Conservation (phyloP, 2,888 invertebrate genomes). For the Tetranychus truncatus region DNA sequence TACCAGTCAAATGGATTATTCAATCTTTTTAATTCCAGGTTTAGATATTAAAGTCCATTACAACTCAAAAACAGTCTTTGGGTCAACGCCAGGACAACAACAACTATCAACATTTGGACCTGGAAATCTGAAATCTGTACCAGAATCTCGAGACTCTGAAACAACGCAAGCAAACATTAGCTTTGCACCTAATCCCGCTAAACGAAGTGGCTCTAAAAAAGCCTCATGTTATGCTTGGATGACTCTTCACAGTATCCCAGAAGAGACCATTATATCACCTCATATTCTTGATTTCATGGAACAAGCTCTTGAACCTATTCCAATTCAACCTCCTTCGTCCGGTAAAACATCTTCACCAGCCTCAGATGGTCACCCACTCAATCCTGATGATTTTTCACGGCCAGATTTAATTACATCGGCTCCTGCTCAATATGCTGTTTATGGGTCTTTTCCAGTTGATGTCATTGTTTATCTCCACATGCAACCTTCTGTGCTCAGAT, state of each 20-base stretch:
- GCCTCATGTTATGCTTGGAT: slow-evolving; percentile 84
- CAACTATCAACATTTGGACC: neutral
- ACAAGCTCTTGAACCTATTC: slow-evolving; percentile 87
- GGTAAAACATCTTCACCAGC: slow-evolving; percentile 12
- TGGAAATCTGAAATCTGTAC: neutral
- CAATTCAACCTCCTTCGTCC: slow-evolving; percentile 34
- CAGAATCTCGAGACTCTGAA: slow-evolving; percentile 3
- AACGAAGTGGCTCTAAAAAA: slow-evolving; percentile 47
- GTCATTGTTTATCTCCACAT: slow-evolving; percentile 96
- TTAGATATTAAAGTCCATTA: slow-evolving; percentile 73
- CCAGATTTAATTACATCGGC: slow-evolving; percentile 20
- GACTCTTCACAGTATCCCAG: slow-evolving; percentile 87
- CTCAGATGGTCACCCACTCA: neutral
- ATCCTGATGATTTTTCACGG: neutral
- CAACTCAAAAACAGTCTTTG: slow-evolving; percentile 47
- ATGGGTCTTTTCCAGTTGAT: slow-evolving; percentile 86
- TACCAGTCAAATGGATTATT: slow-evolving; percentile 32
- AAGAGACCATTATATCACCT: slow-evolving; percentile 91
- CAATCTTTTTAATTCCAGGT: slow-evolving; percentile 75
- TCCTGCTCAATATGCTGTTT: slow-evolving; percentile 27
- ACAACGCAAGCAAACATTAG: neutral
- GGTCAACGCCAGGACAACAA: neutral
- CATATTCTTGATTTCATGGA: slow-evolving; percentile 91
- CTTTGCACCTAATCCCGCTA: neutral
- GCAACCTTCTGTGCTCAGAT: slow-evolving; percentile 87